Conservation (phyloP, 2,888 invertebrate genomes). For the Eledona agricola region DNA sequence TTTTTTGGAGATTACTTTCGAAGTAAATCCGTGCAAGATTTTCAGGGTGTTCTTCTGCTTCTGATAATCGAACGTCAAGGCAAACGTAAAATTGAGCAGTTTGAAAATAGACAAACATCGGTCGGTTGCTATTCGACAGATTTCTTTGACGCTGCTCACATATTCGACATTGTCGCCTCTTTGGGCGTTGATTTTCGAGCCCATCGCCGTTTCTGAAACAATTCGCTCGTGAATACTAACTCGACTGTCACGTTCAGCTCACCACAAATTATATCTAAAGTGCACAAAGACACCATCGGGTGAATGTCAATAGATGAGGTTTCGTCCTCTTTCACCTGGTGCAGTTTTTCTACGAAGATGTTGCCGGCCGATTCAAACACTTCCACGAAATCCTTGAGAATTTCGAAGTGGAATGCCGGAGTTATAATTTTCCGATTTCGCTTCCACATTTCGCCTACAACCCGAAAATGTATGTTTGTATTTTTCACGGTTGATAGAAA, state of each 20-base stretch:
- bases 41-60: conserved; percentile 64
- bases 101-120: conserved; percentile 61
- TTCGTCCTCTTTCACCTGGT: conserved; percentile 35
- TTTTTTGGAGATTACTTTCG: conserved; percentile 62
- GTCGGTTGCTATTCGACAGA: conserved; percentile 51
- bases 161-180: conserved; percentile 73
- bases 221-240: conserved; percentile 1
- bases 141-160: conserved; percentile 74
- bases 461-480: too few relatives aligned
- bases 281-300: conserved; percentile 69
- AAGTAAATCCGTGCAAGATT: conserved; percentile 65
- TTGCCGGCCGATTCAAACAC: conserved; percentile 73
- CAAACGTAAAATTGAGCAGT: conserved; percentile 60
- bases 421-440: conserved; percentile 75
- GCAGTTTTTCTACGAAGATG: conserved; percentile 67
- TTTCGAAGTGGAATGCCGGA: conserved; percentile 81
- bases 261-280: conserved; percentile 72
- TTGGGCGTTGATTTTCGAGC: conserved; percentile 77
- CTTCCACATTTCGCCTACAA: conserved; percentile 69
- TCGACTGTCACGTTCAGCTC: conserved; percentile 37
- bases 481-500: too few relatives aligned
- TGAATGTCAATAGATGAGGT: conserved; percentile 68
- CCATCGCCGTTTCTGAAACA: conserved; percentile 83
- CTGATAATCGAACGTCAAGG: conserved; percentile 68
- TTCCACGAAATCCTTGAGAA: conserved; percentile 74